Evolutionary conservation across 2,113 vertebrate species (phyloP).

Genomic region (Neopipo cinnamomea): DNA sequence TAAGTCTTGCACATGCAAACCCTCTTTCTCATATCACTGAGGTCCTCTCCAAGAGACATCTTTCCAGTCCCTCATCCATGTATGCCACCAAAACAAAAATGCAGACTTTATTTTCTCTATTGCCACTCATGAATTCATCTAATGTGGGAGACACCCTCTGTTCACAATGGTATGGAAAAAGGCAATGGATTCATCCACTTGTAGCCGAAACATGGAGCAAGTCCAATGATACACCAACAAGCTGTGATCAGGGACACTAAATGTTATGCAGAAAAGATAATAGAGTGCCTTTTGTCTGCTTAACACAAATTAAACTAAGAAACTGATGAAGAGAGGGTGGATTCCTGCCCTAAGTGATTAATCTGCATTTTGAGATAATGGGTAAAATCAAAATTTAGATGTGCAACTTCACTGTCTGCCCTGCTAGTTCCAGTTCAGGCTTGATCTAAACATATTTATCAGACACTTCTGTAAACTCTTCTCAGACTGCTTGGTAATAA

Average conservation of each 20-base stretch:
- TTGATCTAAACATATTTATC: slow-evolving; percentile 64
- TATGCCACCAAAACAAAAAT: not conserved
- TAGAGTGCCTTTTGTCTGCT: not conserved
- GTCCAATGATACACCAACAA: not conserved
- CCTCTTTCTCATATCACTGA: not conserved
- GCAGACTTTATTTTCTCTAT: not conserved
- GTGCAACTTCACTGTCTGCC: not conserved
- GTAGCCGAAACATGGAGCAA: not conserved
- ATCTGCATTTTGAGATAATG: slow-evolving; percentile 11
- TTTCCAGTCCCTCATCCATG: accelerated
- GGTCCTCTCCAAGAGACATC: not conserved
- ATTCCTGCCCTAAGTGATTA: not conserved
- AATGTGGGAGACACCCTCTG: not conserved
- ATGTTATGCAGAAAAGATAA: not conserved
- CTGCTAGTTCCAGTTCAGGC: slow-evolving; percentile 49
- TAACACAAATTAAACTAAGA: not conserved
- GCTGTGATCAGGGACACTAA: not conserved
- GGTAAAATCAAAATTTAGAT: not conserved
- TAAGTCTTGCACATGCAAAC: not conserved
- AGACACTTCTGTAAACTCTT: slow-evolving; percentile 52
- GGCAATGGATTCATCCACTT: not conserved
- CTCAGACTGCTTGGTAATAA: slow-evolving; percentile 54
- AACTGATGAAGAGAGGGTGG: not conserved
- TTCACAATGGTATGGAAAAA: not conserved
- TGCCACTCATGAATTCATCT: not conserved